Conservation (phyloP, 2,797 vertebrate species). For the Chiloscyllium punctatum region DNA sequence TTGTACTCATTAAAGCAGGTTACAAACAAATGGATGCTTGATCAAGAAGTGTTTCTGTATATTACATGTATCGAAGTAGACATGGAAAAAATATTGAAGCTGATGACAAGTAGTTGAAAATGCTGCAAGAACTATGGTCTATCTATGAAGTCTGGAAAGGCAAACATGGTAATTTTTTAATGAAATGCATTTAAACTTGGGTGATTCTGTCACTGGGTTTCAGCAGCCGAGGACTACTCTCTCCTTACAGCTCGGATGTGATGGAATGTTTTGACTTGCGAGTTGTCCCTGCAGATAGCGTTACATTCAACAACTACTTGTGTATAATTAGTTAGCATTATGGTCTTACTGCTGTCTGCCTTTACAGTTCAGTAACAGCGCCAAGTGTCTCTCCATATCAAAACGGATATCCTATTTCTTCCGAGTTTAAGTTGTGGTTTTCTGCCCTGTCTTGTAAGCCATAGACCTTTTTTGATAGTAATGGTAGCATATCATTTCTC, state of each 20-base stretch:
- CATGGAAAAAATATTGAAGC: neutral
- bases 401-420: constrained; percentile 71
- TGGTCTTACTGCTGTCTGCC: constrained; percentile 61
- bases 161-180: constrained; percentile 34
- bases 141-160: constrained; percentile 10
- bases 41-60: neutral
- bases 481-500: neutral
- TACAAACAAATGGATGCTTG: neutral
- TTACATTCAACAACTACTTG: constrained; percentile 90
- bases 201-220: constrained; percentile 65
- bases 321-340: constrained; percentile 82
- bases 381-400: constrained; percentile 65
- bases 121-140: neutral
- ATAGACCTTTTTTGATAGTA: constrained; percentile 31
- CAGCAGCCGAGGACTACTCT: constrained; percentile 84
- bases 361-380: constrained; percentile 72
- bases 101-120: neutral
- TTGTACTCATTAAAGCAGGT: neutral
- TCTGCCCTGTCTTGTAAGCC: constrained; percentile 1
- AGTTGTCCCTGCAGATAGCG: constrained; percentile 95
- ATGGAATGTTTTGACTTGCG: constrained; percentile 96
- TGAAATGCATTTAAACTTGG: constrained; percentile 25
- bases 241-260: constrained; percentile 79
- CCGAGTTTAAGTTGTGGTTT: constrained; percentile 42
- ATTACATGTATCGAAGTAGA: neutral